Percentiles rank a stretch among this genome's conserved stretches.
Conservation (phyloP, 2,888 invertebrate genomes). For the Limnephilus auricula region DNA sequence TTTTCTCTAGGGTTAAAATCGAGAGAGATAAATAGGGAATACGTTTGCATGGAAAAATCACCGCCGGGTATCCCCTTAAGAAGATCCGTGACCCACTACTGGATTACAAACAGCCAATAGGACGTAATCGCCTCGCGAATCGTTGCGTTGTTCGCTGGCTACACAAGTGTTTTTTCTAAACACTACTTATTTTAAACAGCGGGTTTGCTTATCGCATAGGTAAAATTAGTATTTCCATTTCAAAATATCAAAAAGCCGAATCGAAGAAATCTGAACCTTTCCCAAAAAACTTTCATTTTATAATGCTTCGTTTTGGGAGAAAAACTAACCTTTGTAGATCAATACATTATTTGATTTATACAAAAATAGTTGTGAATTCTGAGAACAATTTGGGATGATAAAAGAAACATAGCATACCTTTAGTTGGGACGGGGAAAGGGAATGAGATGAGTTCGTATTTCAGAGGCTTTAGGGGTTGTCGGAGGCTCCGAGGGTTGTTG, state of each 20-base stretch:
- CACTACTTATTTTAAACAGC: not conserved
- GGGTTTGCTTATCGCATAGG: not conserved
- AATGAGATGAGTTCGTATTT: conserved; percentile 6
- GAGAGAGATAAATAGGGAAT: no score
- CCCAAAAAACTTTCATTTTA: not conserved
- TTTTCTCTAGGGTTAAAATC: no score
- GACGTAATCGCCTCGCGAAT: no score
- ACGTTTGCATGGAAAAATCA: no score
- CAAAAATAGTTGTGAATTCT: not conserved
- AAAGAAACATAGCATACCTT: not conserved
- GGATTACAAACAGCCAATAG: no score
- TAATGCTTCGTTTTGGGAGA: not conserved
- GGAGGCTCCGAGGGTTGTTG: conserved; percentile 43
- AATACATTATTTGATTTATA: not conserved
- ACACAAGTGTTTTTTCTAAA: no score
- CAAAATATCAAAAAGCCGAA: not conserved
- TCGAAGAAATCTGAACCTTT: not conserved
- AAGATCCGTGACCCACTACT: no score
- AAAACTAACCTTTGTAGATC: not conserved
- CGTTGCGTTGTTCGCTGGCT: no score
- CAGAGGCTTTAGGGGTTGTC: conserved; percentile 29
- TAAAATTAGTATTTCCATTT: not conserved
- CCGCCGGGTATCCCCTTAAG: no score
- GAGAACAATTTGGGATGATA: conserved; percentile 4
- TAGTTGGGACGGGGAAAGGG: not conserved